phyloP scores from a whole-genome alignment of 2,888 invertebrate genomes.

The Masnerella sp. region DNA sequence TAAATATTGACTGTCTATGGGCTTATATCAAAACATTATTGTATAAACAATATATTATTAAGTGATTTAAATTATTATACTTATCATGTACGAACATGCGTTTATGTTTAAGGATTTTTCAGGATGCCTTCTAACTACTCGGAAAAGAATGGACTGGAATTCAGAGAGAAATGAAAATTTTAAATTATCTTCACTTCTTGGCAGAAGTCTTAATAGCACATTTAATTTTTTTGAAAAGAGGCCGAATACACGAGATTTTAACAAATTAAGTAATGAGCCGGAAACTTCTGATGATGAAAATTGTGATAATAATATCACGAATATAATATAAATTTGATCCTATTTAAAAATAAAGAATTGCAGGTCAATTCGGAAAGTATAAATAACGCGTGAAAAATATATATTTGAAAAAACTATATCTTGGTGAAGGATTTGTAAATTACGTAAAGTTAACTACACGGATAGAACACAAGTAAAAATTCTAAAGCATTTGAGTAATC shows the following conservation, averaged over 20 bases:
- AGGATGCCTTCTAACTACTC: constrained; percentile 73
- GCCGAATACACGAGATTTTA: constrained; percentile 75
- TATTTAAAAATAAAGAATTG: constrained; percentile 25
- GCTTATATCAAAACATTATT: no score
- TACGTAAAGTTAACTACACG: no score
- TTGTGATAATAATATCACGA: constrained; percentile 69
- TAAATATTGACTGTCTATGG: no score
- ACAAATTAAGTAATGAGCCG: constrained; percentile 75
- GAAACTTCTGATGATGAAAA: constrained; percentile 76
- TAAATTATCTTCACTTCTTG: constrained; percentile 83
- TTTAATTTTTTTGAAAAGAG: constrained; percentile 78
- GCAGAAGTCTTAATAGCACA: constrained; percentile 79
- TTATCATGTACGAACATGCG: constrained; percentile 15
- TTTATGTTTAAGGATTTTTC: constrained; percentile 51
- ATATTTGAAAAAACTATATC: no score
- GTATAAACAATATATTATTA: no score
- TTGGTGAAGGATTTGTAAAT: no score
- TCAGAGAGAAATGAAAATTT: constrained; percentile 78
- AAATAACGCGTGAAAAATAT: no score
- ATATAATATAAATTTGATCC: constrained; percentile 62
- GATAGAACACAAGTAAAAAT: no score
- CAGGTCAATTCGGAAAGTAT: no score
- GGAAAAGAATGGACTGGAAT: constrained; percentile 71
- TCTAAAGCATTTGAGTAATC: no score
- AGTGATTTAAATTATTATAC: no score